phyloP scores from a whole-genome alignment of 1,140 invertebrate genomes.

The Eriocheir sinensis region DNA sequence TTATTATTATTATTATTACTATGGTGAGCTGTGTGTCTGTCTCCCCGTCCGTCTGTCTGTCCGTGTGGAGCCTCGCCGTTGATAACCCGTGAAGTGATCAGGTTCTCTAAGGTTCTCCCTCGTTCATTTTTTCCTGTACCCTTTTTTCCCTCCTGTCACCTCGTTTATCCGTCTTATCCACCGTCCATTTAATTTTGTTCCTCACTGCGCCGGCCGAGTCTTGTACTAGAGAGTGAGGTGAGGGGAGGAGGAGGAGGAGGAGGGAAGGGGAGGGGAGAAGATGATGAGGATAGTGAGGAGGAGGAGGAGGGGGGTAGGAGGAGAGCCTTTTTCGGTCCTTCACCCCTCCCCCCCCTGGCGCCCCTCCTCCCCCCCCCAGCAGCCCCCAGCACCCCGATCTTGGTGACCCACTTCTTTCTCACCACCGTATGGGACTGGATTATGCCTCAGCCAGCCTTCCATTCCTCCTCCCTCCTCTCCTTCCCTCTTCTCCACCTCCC shows the following conservation, averaged over 20 bases:
- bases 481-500: background rate
- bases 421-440: background rate
- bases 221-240: background rate
- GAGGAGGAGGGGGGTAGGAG: background rate
- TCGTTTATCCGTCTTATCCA: background rate
- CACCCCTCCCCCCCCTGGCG: background rate
- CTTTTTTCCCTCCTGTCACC: too few relatives aligned
- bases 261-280: background rate
- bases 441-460: too few relatives aligned
- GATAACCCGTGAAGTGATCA: too few relatives aligned
- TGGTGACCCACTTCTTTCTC: background rate
- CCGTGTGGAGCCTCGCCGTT: too few relatives aligned
- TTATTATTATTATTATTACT: background rate
- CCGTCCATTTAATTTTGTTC: background rate
- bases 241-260: background rate
- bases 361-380: background rate
- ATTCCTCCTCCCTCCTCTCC: background rate
- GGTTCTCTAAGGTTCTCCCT: too few relatives aligned
- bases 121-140: too few relatives aligned
- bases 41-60: too few relatives aligned
- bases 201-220: background rate
- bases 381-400: background rate
- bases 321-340: constrained; percentile 13
- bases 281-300: background rate
- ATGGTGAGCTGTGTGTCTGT: too few relatives aligned